These are phyloP conservation scores for Nothobranchius kuhntae DNA, from an alignment of 2,113 vertebrate species.

Conservation along the genomic window DNA sequence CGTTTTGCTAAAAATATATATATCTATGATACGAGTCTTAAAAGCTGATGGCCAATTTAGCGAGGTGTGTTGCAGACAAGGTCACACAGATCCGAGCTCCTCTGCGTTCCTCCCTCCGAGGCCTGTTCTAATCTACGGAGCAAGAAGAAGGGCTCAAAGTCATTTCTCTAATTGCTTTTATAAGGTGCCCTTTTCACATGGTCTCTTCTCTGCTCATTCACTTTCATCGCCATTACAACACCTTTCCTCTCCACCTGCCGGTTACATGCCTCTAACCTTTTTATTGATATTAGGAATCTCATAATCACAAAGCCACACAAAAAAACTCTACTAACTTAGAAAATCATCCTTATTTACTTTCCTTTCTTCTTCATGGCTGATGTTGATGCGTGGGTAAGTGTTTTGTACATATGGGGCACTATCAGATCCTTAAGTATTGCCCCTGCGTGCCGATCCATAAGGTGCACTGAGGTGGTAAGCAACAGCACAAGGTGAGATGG, in stretches of 20 bases:
- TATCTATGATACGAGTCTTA: conserved; percentile 77
- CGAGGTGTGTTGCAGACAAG: conserved; percentile 78
- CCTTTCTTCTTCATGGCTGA: conserved; percentile 4
- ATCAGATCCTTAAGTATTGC: conserved; percentile 74
- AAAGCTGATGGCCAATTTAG: conserved; percentile 79
- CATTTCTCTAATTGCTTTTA: conserved; percentile 80
- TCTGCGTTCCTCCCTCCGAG: conserved; percentile 66
- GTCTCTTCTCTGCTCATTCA: conserved; percentile 69
- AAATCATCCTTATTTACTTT: neutral
- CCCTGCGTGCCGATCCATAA: conserved; percentile 51
- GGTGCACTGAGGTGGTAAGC: conserved; percentile 37
- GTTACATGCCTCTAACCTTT: conserved; percentile 18
- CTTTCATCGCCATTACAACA: conserved; percentile 64
- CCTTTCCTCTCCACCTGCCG: conserved; percentile 59
- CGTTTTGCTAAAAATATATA: conserved; percentile 75
- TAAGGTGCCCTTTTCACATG: conserved; percentile 80
- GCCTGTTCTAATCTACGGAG: conserved; percentile 73
- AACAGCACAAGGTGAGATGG: conserved; percentile 57
- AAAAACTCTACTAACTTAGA: neutral
- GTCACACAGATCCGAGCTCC: conserved; percentile 64
- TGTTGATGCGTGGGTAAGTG: conserved; percentile 44
- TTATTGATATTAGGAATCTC: conserved; percentile 25
- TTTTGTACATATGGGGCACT: conserved; percentile 37
- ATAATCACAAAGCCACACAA: conserved; percentile 3
- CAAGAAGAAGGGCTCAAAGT: conserved; percentile 75